These are phyloP conservation scores for Enchytraeus crypticus DNA, from an alignment of 2,888 invertebrate genomes.

Conservation along the genomic window DNA sequence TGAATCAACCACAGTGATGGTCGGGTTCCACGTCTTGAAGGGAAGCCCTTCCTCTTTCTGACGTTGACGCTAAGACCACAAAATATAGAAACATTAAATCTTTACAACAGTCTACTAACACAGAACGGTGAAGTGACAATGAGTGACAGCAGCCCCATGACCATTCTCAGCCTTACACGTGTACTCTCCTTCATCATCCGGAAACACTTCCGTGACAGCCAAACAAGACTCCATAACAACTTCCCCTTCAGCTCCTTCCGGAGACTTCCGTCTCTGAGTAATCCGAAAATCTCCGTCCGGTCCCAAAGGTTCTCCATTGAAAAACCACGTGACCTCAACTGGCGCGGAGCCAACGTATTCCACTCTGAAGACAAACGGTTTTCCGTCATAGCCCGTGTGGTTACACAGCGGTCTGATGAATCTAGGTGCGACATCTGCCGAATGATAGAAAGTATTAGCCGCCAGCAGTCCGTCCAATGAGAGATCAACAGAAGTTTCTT, in stretches of 20 bases:
- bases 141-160: slow-evolving; percentile 91
- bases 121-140: slow-evolving; percentile 55
- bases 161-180: slow-evolving; percentile 71
- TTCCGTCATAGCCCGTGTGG: slow-evolving; percentile 54
- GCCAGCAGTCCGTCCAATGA: too few species aligned
- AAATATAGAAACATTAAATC: too few species aligned
- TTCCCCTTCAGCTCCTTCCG: slow-evolving; percentile 62
- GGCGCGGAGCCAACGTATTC: slow-evolving; percentile 4
- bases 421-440: slow-evolving; percentile 58
- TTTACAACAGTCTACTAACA: too few species aligned
- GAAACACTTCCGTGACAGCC: slow-evolving; percentile 88
- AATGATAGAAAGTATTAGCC: too few species aligned
- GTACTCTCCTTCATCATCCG: slow-evolving; percentile 95
- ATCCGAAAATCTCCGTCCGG: slow-evolving; percentile 11
- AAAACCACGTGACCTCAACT: slow-evolving; percentile 44
- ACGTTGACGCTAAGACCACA: too few species aligned
- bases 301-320: slow-evolving; percentile 30
- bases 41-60: too few species aligned
- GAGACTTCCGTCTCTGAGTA: slow-evolving; percentile 34
- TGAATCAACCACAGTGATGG: too few species aligned
- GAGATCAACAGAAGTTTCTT: too few species aligned
- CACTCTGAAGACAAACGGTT: slow-evolving; percentile 4
- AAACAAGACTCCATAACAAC: slow-evolving; percentile 60
- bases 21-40: too few species aligned
- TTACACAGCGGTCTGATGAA: slow-evolving; percentile 67